phyloP scores from a whole-genome alignment of 2,888 invertebrate species.

The Oscheius sp. region DNA sequence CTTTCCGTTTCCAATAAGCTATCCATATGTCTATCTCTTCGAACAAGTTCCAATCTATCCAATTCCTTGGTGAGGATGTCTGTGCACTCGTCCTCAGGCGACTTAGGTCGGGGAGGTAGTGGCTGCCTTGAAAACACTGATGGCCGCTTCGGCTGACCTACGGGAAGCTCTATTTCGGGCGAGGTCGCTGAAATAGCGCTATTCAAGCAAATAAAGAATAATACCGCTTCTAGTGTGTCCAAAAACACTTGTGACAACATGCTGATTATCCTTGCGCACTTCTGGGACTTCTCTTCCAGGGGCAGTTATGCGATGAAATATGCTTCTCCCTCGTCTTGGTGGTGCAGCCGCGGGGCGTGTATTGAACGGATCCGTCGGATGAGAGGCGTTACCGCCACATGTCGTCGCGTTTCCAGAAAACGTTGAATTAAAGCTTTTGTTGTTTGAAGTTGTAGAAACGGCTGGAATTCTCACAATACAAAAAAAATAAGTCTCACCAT shows the following conservation, averaged over 20 bases:
- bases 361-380: too few species aligned
- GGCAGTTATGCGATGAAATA: too few species aligned
- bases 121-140: neutral
- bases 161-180: neutral
- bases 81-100: too few species aligned
- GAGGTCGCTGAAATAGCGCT: neutral
- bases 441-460: too few species aligned
- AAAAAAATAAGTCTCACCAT: neutral
- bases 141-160: neutral
- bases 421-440: too few species aligned
- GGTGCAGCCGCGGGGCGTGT: too few species aligned
- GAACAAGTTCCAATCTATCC: neutral
- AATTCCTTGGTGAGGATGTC: too few species aligned
- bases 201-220: neutral
- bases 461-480: too few species aligned
- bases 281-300: too few species aligned
- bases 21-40: neutral
- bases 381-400: too few species aligned
- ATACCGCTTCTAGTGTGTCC: neutral
- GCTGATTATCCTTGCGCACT: neutral
- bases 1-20: neutral
- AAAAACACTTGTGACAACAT: neutral
- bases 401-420: too few species aligned
- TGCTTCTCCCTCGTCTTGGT: too few species aligned
- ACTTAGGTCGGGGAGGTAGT: neutral